Evolutionary conservation across 2,888 invertebrate species (phyloP), one percentile per base, ranked within the genome.

Genomic region (Dinocampus coccinellae): DNA sequence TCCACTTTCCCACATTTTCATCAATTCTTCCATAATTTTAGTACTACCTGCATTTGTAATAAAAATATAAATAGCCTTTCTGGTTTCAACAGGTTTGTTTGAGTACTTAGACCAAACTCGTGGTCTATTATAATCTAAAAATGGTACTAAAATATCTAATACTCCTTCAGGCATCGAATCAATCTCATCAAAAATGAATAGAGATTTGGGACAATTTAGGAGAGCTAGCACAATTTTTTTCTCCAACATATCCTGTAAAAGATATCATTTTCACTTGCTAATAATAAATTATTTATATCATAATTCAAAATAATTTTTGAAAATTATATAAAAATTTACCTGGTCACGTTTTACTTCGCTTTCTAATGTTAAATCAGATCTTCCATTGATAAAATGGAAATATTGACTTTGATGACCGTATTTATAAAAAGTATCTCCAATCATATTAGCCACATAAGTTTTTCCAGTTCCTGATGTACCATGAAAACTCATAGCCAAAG

Each of bases 121-220:
- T 11, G 34, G 34, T 26, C 34, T 11, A 11, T 69, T 92, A 85
- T 96, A 95, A 86, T 99, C 98, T 13, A 98, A 88, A 87, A 95
- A 93, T 0, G 98, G 96, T 83, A 95, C 95, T 6, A 99, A 90
- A 0, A 92, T 91, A 87, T 98, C 95, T 70, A 99, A 89, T 3
- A 98, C 88, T 0, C 93, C 93, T 1, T 91, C 88, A 2, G 96
- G 95, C 92, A 97, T 96, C 88, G 97, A 96, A 87, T 98, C 96
- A 13, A 99, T 94, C 89, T 99, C 99, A 89, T 99, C 99, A 89
- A 99, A 98, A 77, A 99, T 93, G 84, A 99, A 98, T 62, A 99
- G 83, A 0, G 96, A 93, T 53, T 90, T 90, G 0, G 91, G 90
- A 89, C 99, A 99, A 1, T 83, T 83, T 16, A 88, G 88, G 0